Conservation (phyloP, 2,888 invertebrate genomes). For the Pyrrhia umbra region DNA sequence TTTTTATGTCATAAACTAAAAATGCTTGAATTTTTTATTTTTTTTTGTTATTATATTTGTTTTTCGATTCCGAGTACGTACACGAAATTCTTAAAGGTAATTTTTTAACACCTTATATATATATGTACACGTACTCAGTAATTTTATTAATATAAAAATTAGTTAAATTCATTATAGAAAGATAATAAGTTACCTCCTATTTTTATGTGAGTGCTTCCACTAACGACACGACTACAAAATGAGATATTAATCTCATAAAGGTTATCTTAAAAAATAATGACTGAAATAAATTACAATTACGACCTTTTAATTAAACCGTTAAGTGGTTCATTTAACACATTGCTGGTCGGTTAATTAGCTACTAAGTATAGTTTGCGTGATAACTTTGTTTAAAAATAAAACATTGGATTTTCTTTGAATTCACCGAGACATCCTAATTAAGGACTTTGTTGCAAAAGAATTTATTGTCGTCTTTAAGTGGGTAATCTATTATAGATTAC, state of each 20-base stretch:
- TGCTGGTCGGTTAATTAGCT: conserved; percentile 31
- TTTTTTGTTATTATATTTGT: no score
- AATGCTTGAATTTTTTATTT: no score
- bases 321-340: conserved; percentile 26
- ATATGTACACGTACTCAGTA: no score
- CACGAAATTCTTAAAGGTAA: no score
- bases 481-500: no score
- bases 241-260: conserved; percentile 27
- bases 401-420: conserved; percentile 6
- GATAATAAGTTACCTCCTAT: no score
- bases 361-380: background rate
- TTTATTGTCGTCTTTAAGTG: background rate
- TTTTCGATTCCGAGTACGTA: no score
- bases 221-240: background rate
- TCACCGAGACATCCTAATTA: background rate
- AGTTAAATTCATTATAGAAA: no score
- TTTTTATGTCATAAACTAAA: no score
- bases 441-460: background rate
- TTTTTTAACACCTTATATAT: no score
- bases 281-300: conserved; percentile 39
- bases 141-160: no score
- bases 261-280: conserved; percentile 32
- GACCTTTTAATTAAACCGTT: conserved; percentile 38
- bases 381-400: background rate
- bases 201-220: no score